Base-by-base conservation (phyloP, 2,113 vertebrate species). In the Arenaria interpres region DNA sequence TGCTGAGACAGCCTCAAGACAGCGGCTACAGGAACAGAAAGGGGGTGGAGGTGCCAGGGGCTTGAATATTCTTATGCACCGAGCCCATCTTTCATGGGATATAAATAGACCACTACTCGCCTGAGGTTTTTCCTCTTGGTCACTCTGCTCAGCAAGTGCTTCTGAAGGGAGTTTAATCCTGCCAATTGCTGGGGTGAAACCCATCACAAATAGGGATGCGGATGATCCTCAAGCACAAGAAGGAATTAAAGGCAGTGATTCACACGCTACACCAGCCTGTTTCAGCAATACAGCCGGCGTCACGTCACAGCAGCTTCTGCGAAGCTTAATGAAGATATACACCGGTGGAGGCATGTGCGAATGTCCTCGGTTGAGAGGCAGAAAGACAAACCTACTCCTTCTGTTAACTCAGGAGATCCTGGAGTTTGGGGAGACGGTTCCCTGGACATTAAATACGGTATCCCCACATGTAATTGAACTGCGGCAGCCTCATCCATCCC, bases 231-330 rank as follows among this genome's bases (percentile, higher is more conserved):
- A 82, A 69, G 45, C 81, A 69, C 56, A 88, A 35, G 79, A 30
- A 85, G 71, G 75, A 91, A 85, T 72, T 73, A 85, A 85, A 86
- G 88, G 32, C 11, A 1, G 72, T 93, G 93, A 96, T 93, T 95
- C 90, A 85, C 77, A 43, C 0, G 10, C 56, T 62, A 53, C 66
- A 73, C 24, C 46, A 85, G 73, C 13, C 57, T 41, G 45, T 41
- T 85, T 76, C 51, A 83, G 66, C 60, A 51, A 6, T 32, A 53
- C 48, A 82, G 89, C 66, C 83, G 63, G 41, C 1, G 3, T 56
- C 88, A 77, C 3, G 3, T 14, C 85, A 51, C 3, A 0, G 72
- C 83, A 80, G 63, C 37, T 82, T 83, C 92, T 77, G 79, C 7
- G 6, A 46, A 85, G 28, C 46, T 57, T 59, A 59, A 73, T 64